phyloP scores from a whole-genome alignment of 2,113 vertebrate species.

The Brachypodius melanocephalos region DNA sequence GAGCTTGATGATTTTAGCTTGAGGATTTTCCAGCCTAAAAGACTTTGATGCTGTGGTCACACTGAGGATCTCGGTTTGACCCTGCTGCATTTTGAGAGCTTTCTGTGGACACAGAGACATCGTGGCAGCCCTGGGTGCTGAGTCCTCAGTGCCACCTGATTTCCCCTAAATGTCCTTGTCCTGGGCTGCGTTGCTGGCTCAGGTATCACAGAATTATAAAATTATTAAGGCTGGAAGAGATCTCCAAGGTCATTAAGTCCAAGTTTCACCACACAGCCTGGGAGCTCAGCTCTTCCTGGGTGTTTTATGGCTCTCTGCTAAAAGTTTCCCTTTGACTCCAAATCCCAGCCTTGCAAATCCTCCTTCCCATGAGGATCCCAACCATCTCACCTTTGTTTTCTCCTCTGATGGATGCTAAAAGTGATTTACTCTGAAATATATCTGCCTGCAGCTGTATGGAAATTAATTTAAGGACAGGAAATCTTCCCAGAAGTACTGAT shows the following conservation, averaged over 20 bases:
- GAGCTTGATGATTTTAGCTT: background rate
- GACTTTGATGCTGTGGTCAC: no score
- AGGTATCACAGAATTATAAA: background rate
- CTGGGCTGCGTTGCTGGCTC: background rate
- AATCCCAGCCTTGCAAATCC: background rate
- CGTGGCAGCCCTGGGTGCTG: fast-evolving
- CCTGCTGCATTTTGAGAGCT: background rate
- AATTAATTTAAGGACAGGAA: background rate
- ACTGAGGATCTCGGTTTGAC: background rate
- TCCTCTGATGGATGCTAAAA: background rate
- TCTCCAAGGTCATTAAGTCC: background rate
- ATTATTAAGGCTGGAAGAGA: background rate
- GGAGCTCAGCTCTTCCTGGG: background rate
- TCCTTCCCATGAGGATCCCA: fast-evolving
- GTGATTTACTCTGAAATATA: background rate
- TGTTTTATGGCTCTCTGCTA: background rate
- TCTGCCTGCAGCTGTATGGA: background rate
- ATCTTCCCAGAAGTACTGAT: background rate
- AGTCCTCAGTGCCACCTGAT: background rate
- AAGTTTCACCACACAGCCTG: background rate
- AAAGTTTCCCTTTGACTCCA: background rate
- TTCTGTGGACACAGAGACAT: background rate
- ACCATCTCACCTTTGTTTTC: background rate
- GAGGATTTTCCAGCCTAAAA: background rate
- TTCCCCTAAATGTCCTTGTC: background rate